Conservation (phyloP, 2,113 vertebrate species). For the Fulmarus glacialis region DNA sequence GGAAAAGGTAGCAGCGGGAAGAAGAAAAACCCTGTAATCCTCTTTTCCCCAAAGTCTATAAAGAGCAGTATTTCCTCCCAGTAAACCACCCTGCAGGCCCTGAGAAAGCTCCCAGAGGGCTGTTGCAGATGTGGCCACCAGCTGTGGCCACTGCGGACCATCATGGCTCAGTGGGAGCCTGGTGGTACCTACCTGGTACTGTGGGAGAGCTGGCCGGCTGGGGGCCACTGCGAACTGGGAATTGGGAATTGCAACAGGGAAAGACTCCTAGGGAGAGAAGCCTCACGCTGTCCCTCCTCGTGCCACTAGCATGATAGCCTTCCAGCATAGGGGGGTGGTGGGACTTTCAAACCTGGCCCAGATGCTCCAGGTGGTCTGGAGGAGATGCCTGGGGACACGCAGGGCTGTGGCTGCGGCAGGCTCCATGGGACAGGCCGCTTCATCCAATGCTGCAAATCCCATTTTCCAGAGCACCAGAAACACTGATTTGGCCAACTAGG, state of each 20-base stretch:
- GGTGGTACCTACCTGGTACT: background rate
- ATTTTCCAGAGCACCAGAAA: background rate
- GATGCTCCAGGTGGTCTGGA: background rate
- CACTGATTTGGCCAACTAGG: background rate
- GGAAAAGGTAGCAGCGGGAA: background rate
- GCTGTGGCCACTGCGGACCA: background rate
- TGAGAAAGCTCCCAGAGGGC: background rate
- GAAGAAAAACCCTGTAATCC: background rate
- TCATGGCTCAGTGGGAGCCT: background rate
- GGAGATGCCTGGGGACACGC: rapidly evolving
- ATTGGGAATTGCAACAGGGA: background rate
- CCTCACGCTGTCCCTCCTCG: background rate
- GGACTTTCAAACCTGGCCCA: background rate
- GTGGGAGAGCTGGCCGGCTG: background rate
- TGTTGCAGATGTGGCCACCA: no score
- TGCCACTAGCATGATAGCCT: background rate
- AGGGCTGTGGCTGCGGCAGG: background rate
- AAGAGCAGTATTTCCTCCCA: background rate
- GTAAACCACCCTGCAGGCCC: background rate
- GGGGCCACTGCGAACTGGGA: background rate
- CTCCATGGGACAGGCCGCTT: background rate
- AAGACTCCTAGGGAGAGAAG: background rate
- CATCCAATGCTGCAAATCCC: background rate
- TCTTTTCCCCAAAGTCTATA: background rate
- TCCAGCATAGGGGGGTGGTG: rapidly evolving